phyloP scores from a whole-genome alignment of 1,140 invertebrate genomes.

The Grapholita molesta region DNA sequence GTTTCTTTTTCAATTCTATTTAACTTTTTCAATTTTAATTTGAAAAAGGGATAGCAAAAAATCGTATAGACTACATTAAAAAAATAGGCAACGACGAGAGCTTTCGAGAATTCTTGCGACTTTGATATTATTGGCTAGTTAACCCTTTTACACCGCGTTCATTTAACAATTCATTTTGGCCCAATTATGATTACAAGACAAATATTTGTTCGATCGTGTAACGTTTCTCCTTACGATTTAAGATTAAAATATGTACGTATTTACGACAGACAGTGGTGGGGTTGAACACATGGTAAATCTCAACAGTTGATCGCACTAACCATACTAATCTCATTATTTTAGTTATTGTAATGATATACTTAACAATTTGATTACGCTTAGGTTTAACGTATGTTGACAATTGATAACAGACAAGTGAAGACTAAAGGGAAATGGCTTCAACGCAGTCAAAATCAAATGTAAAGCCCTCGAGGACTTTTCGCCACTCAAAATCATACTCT shows the following conservation, averaged over 20 bases:
- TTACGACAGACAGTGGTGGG: not conserved
- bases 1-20: too few species aligned
- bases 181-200: too few species aligned
- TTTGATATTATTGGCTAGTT: not conserved
- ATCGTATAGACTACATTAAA: not conserved
- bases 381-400: too few species aligned
- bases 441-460: too few species aligned
- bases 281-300: constrained; percentile 13
- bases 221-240: not conserved
- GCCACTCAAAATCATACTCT: too few species aligned
- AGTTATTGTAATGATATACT: not conserved
- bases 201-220: not conserved
- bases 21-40: too few species aligned
- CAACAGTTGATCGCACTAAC: not conserved
- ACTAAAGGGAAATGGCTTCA: too few species aligned
- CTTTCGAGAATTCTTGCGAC: too few species aligned
- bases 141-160: not conserved
- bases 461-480: too few species aligned
- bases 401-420: not conserved
- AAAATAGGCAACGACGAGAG: too few species aligned
- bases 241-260: not conserved
- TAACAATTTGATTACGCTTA: not conserved
- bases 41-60: too few species aligned
- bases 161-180: not conserved
- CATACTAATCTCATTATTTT: not conserved